These are phyloP conservation scores for Cataglyphis rosenhaueri DNA, from an alignment of 2,888 invertebrate species.

Conservation along the genomic window DNA sequence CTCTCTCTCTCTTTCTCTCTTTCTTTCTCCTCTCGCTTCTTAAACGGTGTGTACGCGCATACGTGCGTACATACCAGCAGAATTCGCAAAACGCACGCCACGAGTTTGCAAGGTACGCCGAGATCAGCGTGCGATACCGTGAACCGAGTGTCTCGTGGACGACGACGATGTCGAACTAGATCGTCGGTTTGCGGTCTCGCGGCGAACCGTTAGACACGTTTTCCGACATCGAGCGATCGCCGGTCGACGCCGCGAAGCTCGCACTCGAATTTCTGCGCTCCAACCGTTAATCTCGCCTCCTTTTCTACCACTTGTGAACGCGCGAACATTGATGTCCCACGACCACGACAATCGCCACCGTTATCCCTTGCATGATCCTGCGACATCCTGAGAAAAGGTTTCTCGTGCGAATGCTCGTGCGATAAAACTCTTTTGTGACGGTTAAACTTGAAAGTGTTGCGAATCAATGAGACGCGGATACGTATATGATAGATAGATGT, in stretches of 20 bases:
- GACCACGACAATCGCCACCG: slow-evolving; percentile 1
- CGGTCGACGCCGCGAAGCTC: neutral
- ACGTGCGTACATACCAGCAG: slow-evolving; percentile 55
- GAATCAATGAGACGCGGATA: neutral
- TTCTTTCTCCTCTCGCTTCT: neutral
- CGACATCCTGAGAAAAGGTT: neutral
- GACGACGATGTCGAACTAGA: neutral
- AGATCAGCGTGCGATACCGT: slow-evolving; percentile 13
- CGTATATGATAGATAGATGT: slow-evolving; percentile 4
- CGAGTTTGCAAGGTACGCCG: slow-evolving; percentile 2
- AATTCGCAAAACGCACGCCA: slow-evolving; percentile 59
- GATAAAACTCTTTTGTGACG: neutral
- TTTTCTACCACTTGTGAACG: neutral
- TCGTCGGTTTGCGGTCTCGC: neutral
- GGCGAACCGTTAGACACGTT: slow-evolving; percentile 15
- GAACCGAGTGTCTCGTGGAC: neutral
- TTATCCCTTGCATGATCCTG: neutral
- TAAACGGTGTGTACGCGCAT: slow-evolving; percentile 48
- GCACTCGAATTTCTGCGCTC: neutral
- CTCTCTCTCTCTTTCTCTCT: too few relatives aligned
- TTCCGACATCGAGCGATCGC: neutral
- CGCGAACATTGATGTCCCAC: slow-evolving; percentile 49
- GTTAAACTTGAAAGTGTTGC: neutral
- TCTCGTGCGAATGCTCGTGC: neutral
- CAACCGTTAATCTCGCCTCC: too few relatives aligned